Percentiles rank a stretch among this genome's conserved stretches.
Evolutionary conservation across 92 coral and sea anemone species (phyloP).

Genomic region (Epizoanthus fatuus): DNA sequence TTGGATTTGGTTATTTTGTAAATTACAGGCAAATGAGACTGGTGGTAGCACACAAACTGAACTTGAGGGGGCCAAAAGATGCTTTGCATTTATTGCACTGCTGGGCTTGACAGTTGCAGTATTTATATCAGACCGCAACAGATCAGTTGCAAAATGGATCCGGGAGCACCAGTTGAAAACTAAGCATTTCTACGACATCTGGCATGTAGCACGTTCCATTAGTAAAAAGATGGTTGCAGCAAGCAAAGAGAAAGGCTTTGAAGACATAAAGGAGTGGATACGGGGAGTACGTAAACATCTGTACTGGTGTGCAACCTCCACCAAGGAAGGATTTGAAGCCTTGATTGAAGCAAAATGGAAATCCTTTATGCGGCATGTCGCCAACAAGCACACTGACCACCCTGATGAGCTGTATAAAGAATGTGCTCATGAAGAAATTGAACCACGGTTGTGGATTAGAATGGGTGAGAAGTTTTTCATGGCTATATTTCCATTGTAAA

Average conservation of each 20-base stretch:
- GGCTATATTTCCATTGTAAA: too few species aligned
- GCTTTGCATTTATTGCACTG: conserved; percentile 40
- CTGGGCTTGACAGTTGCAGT: conserved; percentile 49
- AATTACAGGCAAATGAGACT: conserved; percentile 74
- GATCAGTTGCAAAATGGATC: conserved; percentile 61
- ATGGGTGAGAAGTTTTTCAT: not conserved
- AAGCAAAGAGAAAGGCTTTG: conserved; percentile 20
- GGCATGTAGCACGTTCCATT: conserved; percentile 35
- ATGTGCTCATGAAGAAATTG: not conserved
- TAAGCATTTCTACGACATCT: conserved; percentile 27
- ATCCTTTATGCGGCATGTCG: conserved; percentile 8
- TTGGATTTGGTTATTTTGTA: not conserved
- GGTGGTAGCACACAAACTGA: conserved; percentile 75
- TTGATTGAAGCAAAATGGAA: conserved; percentile 29
- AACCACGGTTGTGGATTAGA: not conserved
- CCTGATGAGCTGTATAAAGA: not conserved
- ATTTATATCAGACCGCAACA: conserved; percentile 73
- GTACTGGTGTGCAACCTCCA: conserved; percentile 22
- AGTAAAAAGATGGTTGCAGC: not conserved
- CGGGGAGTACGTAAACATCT: conserved; percentile 25
- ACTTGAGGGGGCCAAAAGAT: conserved; percentile 71
- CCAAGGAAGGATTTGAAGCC: not conserved
- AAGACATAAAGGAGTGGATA: conserved; percentile 18
- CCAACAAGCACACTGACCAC: conserved; percentile 14
- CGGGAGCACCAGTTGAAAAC: not conserved